Evolutionary conservation across 1,140 invertebrate genomes (phyloP).

Genomic region (Bombus sylvicola): DNA sequence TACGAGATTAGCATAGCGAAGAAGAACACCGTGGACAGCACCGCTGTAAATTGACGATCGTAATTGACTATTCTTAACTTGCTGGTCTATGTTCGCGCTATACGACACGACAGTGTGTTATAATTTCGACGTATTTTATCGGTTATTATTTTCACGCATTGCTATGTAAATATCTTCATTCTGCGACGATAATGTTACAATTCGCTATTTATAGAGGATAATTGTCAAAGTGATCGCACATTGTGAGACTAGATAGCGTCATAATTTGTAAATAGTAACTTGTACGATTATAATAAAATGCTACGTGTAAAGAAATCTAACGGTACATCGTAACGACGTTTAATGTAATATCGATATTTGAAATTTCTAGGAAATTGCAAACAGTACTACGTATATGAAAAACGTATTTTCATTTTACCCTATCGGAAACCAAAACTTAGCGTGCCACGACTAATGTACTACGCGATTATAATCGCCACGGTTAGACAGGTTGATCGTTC

Average conservation of each 20-base stretch:
- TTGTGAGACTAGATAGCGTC: slow-evolving; percentile 58
- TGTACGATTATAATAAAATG: slow-evolving; percentile 26
- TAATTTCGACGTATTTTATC: slow-evolving; percentile 5
- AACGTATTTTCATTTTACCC: slow-evolving; percentile 6
- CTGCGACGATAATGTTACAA: slow-evolving; percentile 22
- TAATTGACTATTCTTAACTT: too few relatives aligned
- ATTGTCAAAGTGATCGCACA: slow-evolving; percentile 40
- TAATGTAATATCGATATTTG: slow-evolving; percentile 35
- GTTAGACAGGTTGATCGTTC: slow-evolving; percentile 26
- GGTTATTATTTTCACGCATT: slow-evolving; percentile 16
- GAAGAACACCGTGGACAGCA: not conserved
- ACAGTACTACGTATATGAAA: not conserved
- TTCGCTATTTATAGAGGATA: slow-evolving; percentile 10
- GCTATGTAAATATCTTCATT: slow-evolving; percentile 25
- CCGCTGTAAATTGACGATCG: not conserved
- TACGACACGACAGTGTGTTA: not conserved
- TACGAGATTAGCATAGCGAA: not conserved
- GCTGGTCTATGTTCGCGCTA: not conserved
- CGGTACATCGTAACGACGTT: slow-evolving; percentile 13
- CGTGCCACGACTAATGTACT: slow-evolving; percentile 8
- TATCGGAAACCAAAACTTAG: not conserved
- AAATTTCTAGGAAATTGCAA: slow-evolving; percentile 28
- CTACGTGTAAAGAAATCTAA: slow-evolving; percentile 30
- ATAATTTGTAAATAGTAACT: slow-evolving; percentile 62
- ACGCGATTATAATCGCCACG: slow-evolving; percentile 15